Evolutionary conservation across 2,113 vertebrate species (phyloP).

Genomic region (Ptyas mucosa): DNA sequence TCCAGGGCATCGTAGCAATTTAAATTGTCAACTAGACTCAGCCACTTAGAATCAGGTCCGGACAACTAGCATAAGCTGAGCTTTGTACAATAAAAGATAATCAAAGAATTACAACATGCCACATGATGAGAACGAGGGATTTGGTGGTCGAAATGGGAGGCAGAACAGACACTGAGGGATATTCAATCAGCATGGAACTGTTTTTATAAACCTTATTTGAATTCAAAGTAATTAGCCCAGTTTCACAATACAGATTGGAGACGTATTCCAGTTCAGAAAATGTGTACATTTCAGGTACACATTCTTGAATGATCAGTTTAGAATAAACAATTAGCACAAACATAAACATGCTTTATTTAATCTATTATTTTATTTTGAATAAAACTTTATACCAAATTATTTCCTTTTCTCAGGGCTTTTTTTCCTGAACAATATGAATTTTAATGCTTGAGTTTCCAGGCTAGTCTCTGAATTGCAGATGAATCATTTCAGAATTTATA

Average conservation of each 20-base stretch:
- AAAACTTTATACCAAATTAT: constrained; percentile 22
- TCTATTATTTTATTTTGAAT: constrained; percentile 34
- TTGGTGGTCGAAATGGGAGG: not conserved
- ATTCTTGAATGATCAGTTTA: not conserved
- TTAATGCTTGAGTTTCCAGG: constrained; percentile 43
- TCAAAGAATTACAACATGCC: not conserved
- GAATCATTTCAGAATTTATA: constrained; percentile 40
- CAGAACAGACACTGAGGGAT: not conserved
- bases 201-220: not conserved
- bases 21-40: not conserved
- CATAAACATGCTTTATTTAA: not conserved
- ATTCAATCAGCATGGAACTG: not conserved
- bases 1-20: not conserved
- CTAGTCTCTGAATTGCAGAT: constrained; percentile 33
- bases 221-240: not conserved
- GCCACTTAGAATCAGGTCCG: not conserved
- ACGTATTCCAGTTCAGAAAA: not conserved
- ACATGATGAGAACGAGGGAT: not conserved
- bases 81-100: not conserved
- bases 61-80: not conserved
- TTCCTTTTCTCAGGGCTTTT: constrained; percentile 41
- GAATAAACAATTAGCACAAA: not conserved
- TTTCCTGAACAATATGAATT: constrained; percentile 37
- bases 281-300: not conserved
- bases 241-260: not conserved